A percentile compares a stretch with the other conserved stretches of the same genome.
phyloP scores from a whole-genome alignment of 2,113 vertebrate species.

The Fulmarus glacialis region DNA sequence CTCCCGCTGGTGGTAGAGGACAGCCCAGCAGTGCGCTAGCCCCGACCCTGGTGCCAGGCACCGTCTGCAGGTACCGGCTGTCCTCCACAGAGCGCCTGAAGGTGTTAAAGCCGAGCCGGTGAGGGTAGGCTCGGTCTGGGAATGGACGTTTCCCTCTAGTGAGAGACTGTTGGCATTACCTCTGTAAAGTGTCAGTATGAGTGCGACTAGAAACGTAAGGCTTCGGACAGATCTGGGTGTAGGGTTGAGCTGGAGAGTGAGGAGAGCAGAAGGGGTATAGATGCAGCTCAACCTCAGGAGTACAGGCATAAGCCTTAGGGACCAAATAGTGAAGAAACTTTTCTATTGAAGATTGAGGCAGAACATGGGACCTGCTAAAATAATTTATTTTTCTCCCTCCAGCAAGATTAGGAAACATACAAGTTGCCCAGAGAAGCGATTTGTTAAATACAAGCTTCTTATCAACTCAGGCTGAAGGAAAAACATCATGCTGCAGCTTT shows the following conservation, averaged over 20 bases:
- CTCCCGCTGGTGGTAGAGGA: neutral
- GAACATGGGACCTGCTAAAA: neutral
- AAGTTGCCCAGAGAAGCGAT: neutral
- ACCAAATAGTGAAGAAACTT: accelerated
- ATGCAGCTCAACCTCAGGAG: neutral
- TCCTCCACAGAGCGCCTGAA: neutral
- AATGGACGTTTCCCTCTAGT: accelerated
- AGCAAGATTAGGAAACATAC: neutral
- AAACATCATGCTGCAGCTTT: accelerated
- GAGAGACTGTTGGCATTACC: accelerated
- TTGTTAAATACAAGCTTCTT: neutral
- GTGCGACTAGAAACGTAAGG: accelerated
- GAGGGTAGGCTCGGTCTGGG: accelerated
- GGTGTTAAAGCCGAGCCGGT: no score
- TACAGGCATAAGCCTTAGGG: accelerated
- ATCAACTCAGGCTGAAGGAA: neutral
- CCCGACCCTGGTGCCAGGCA: neutral
- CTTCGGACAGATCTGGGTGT: accelerated
- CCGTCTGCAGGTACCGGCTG: accelerated
- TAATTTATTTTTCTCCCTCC: neutral
- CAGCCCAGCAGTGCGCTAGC: neutral
- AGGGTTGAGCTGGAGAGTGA: neutral
- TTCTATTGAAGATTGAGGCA: neutral
- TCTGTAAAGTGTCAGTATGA: accelerated
- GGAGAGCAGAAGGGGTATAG: accelerated